phyloP scores from a whole-genome alignment of 1,140 invertebrate species.

The Drosophila takahashii region DNA sequence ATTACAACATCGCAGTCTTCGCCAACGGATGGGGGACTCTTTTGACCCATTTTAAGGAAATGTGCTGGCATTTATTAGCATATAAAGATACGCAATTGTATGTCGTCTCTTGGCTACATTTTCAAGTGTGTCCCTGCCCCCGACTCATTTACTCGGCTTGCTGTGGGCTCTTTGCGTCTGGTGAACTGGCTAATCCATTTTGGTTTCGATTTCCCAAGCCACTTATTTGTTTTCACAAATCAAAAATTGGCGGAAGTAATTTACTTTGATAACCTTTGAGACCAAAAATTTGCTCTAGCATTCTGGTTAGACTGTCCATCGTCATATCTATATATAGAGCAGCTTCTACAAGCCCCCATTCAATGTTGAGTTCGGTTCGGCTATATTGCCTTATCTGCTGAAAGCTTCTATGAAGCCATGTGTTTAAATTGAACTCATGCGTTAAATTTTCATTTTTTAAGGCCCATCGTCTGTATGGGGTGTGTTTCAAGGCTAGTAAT shows the following conservation, averaged over 20 bases:
- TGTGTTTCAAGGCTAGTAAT: constrained; percentile 71
- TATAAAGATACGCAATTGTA: constrained; percentile 80
- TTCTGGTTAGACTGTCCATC: constrained; percentile 43
- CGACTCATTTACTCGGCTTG: constrained; percentile 37
- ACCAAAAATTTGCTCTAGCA: constrained; percentile 10
- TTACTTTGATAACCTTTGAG: constrained; percentile 65
- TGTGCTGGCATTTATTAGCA: constrained; percentile 78
- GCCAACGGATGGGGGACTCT: constrained; percentile 70
- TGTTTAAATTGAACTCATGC: constrained; percentile 48
- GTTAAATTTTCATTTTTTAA: constrained; percentile 44
- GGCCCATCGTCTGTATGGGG: constrained; percentile 37
- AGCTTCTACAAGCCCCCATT: constrained; percentile 14
- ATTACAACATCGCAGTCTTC: constrained; percentile 66
- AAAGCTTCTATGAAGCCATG: constrained; percentile 39
- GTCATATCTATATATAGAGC: constrained; percentile 74
- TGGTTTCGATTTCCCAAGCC: background rate
- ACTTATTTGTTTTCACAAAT: constrained; percentile 17
- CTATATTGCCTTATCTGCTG: constrained; percentile 44
- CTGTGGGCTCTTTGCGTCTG: constrained; percentile 9
- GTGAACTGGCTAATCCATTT: constrained; percentile 16
- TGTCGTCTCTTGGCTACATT: constrained; percentile 58
- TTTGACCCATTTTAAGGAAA: constrained; percentile 84
- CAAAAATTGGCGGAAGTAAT: constrained; percentile 63
- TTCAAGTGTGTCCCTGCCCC: constrained; percentile 66
- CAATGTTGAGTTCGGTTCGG: constrained; percentile 46